Base-by-base conservation (phyloP, 2,113 vertebrate species). In the Forbesichthys agassizii region DNA sequence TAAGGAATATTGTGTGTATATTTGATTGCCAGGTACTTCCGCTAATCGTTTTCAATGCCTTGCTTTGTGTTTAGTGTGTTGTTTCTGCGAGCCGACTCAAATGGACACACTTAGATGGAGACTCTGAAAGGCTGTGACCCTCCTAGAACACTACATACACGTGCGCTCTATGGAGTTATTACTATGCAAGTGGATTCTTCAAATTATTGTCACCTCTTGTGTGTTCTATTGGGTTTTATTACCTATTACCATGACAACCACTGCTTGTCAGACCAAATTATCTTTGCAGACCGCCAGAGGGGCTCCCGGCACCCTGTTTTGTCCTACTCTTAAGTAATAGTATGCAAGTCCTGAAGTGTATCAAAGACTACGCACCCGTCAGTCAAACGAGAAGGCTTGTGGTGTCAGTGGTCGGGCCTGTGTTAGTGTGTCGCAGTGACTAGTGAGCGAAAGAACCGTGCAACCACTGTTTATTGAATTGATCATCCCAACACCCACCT, bases 1-100 rank as follows among this genome's bases (percentile, higher is more conserved):
- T 92, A 85, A 90, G 95, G 96, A 95, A 96, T 98, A 95, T 95
- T 86, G 91, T 93, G 91, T 95, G 91, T 93, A 91, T 95, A 93
- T 90, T 94, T 82, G 75, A 90, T 89, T 86, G 87, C 85, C 87
- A 93, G 93, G 94, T 92, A 93, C 94, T 94, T 92, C 89, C 78
- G 62, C 82, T 89, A 87, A 88, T 88, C 88, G 80, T 90, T 91
- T 91, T 91, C 93, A 64, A 91, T 87, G 84, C 49, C 61, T 89
- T 88, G 91, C 89, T 83, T 93, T 91, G 78, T 84, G 84, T 88
- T 83, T 88, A 89, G 81, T 90, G 77, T 83, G 63, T 87, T 76
- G 78, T 91, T 90, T 86, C 81, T 71, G 89, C 88, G 83, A 69
- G 85, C 87, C 64, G 65, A 64, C 64, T 77, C 42, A 66, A 33